Evolutionary conservation across 2,113 vertebrate species (phyloP).

Genomic region (Tragelaphus buxtoni): DNA sequence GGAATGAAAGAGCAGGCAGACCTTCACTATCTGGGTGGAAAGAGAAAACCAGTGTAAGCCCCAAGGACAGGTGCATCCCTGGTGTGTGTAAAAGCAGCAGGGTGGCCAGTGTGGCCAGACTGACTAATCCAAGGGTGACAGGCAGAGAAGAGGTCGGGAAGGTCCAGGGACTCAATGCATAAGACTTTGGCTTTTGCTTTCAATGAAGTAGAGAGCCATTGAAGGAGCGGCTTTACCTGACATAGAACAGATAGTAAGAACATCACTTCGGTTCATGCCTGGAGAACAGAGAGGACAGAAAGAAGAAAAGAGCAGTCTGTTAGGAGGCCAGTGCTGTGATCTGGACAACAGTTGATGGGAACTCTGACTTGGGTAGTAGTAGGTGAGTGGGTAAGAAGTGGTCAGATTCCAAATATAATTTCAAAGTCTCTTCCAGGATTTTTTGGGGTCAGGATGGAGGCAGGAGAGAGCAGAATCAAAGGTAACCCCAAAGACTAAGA

Average conservation of each 20-base stretch:
- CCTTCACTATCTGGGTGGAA: background rate
- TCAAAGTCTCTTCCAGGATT: background rate
- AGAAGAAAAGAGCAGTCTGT: background rate
- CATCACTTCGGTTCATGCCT: background rate
- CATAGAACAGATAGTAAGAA: background rate
- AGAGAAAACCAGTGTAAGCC: background rate
- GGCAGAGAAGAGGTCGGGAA: background rate
- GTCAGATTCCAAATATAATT: background rate
- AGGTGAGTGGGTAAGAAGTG: background rate
- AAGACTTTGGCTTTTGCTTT: background rate
- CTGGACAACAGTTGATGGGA: background rate
- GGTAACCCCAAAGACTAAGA: background rate
- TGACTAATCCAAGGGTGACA: accelerated
- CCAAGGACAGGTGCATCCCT: background rate
- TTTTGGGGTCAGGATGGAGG: background rate
- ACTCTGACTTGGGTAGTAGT: background rate
- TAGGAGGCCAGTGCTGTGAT: background rate
- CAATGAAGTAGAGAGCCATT: background rate
- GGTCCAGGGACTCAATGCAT: background rate
- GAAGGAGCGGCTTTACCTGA: background rate
- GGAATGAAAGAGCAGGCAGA: background rate
- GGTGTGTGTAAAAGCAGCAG: background rate
- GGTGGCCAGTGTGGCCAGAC: background rate
- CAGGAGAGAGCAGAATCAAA: background rate
- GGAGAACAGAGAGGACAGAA: background rate